Percentiles rank a stretch among this genome's conserved stretches.
These are phyloP conservation scores for Stictocephala bisonia DNA, from an alignment of 2,888 invertebrate species.

Conservation along the genomic window DNA sequence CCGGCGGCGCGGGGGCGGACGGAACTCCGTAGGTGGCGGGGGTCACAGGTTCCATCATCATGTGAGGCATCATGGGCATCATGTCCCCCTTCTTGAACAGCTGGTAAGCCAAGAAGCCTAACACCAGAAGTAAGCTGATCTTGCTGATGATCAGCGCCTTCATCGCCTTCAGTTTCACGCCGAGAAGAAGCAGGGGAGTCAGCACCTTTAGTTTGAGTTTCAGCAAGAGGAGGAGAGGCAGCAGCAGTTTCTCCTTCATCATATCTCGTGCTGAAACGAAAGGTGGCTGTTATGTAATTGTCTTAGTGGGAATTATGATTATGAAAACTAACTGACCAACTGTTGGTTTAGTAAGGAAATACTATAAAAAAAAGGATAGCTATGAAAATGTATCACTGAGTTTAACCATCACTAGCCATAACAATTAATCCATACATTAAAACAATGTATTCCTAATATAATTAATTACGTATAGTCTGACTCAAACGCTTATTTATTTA, in stretches of 20 bases:
- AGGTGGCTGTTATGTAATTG: neutral
- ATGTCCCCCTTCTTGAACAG: constrained; percentile 70
- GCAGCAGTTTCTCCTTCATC: constrained; percentile 81
- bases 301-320: neutral
- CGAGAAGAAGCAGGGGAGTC: constrained; percentile 82
- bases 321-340: neutral
- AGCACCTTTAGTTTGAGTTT: constrained; percentile 87
- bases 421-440: too few relatives aligned
- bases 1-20: constrained; percentile 44
- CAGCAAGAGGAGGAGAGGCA: constrained; percentile 81
- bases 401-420: too few relatives aligned
- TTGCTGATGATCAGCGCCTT: constrained; percentile 88
- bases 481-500: too few relatives aligned
- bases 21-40: constrained; percentile 64
- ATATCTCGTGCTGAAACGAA: constrained; percentile 75
- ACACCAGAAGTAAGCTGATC: constrained; percentile 79
- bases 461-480: too few relatives aligned
- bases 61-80: constrained; percentile 62
- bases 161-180: constrained; percentile 83
- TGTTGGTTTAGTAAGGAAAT: too few relatives aligned
- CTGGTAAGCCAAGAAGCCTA: constrained; percentile 84
- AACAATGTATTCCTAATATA: too few relatives aligned
- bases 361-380: too few relatives aligned
- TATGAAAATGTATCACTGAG: too few relatives aligned
- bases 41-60: constrained; percentile 70